Percentiles rank a stretch among this genome's conserved stretches.
Evolutionary conservation across 2,797 vertebrate species (phyloP).

Genomic region (Lacerta bilineata): DNA sequence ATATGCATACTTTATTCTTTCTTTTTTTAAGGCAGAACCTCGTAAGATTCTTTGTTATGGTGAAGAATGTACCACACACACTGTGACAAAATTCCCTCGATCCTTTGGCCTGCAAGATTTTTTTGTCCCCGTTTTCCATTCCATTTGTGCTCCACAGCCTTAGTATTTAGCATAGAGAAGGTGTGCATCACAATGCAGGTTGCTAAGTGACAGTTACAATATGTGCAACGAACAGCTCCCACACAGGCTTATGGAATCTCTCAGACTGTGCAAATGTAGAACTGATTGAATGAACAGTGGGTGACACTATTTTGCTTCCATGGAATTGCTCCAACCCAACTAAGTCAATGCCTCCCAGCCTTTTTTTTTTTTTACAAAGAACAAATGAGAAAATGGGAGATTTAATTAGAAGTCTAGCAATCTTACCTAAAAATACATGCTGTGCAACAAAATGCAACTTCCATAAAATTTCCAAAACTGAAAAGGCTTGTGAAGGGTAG

Average conservation of each 20-base stretch:
- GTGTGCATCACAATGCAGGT: constrained; percentile 67
- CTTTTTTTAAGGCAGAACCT: not conserved
- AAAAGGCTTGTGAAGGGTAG: constrained; percentile 1
- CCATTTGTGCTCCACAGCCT: not conserved
- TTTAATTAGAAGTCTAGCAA: constrained; percentile 43
- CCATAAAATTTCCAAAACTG: constrained; percentile 23
- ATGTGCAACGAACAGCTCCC: constrained; percentile 75
- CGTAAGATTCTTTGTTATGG: not conserved
- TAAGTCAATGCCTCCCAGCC: constrained; percentile 61
- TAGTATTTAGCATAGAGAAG: not conserved
- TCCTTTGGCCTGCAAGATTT: not conserved
- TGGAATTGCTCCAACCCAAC: constrained; percentile 76
- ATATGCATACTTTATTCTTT: not conserved
- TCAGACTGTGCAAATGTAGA: constrained; percentile 67
- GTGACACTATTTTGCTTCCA: constrained; percentile 76
- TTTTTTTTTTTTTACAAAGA: not conserved
- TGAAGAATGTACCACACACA: not conserved
- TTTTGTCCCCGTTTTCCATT: not conserved
- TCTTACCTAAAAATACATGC: constrained; percentile 1
- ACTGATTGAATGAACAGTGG: constrained; percentile 73
- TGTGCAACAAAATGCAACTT: not conserved
- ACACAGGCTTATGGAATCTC: constrained; percentile 76
- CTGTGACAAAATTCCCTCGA: not conserved
- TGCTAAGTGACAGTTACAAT: constrained; percentile 79
- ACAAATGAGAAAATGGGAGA: constrained; percentile 38